Evolutionary conservation across 2,113 vertebrate species (phyloP).

Genomic region (Recurvirostra avosetta): DNA sequence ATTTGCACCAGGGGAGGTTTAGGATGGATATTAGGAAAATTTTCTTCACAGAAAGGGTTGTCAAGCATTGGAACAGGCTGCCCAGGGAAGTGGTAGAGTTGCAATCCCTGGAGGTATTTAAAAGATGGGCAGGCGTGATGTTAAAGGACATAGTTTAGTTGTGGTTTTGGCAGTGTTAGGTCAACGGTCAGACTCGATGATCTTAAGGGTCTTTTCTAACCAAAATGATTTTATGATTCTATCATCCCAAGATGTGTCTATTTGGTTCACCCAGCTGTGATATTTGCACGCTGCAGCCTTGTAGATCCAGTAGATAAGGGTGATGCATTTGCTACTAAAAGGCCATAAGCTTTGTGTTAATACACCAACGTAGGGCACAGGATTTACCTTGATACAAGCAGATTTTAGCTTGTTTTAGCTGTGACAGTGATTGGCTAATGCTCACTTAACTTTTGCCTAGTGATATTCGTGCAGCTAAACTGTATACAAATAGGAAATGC

Average conservation of each 20-base stretch:
- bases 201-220: not conserved
- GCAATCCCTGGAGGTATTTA: not conserved
- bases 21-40: not conserved
- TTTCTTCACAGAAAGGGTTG: not conserved
- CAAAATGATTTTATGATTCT: no score
- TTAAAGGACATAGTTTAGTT: not conserved
- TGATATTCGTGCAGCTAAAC: not conserved
- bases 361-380: no score
- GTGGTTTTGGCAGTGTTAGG: not conserved
- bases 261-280: not conserved
- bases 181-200: not conserved
- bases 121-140: not conserved
- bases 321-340: not conserved
- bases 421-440: not conserved
- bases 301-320: not conserved
- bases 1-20: no score
- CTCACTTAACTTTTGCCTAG: not conserved
- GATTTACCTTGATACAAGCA: not conserved
- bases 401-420: not conserved
- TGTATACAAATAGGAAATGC: not conserved
- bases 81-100: not conserved
- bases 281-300: not conserved
- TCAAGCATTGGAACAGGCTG: no score
- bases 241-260: no score
- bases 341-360: not conserved